Evolutionary conservation across 2,797 vertebrate genomes (phyloP).

Genomic region (Sebastes ruberrimus): DNA sequence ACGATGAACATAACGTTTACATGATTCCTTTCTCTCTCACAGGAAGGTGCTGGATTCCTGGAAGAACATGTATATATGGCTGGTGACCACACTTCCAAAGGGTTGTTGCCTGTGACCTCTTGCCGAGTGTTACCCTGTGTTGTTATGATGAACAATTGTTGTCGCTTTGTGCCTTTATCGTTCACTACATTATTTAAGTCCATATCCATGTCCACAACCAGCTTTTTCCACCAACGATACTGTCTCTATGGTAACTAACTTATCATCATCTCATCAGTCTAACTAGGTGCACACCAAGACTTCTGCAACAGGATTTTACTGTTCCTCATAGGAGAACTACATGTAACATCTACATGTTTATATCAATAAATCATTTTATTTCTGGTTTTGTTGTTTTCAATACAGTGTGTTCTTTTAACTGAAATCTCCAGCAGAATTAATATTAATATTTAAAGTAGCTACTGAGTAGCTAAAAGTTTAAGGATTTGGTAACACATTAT

Average conservation of each 20-base stretch:
- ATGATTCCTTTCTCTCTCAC: constrained; percentile 5
- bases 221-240: constrained; percentile 37
- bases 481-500: background rate
- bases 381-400: constrained; percentile 68
- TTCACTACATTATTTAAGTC: constrained; percentile 50
- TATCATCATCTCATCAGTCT: constrained; percentile 19
- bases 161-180: constrained; percentile 47
- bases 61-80: constrained; percentile 75
- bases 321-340: constrained; percentile 60
- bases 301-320: constrained; percentile 37
- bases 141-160: constrained; percentile 63
- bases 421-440: background rate
- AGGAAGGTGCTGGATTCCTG: constrained; percentile 72
- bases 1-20: background rate
- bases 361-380: constrained; percentile 81
- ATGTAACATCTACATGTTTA: constrained; percentile 77
- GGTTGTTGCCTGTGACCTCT: constrained; percentile 50
- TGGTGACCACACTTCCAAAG: constrained; percentile 53
- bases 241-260: constrained; percentile 37
- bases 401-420: constrained; percentile 33
- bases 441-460: background rate
- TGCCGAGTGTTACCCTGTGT: constrained; percentile 45
- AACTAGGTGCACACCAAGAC: constrained; percentile 27
- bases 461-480: background rate
- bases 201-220: constrained; percentile 58